A percentile compares a stretch with the other conserved stretches of the same genome.
Evolutionary conservation across 30 jellyfish, hydroid and myxozoan genomes (phyloP).

Genomic region (Morbakka virulenta): DNA sequence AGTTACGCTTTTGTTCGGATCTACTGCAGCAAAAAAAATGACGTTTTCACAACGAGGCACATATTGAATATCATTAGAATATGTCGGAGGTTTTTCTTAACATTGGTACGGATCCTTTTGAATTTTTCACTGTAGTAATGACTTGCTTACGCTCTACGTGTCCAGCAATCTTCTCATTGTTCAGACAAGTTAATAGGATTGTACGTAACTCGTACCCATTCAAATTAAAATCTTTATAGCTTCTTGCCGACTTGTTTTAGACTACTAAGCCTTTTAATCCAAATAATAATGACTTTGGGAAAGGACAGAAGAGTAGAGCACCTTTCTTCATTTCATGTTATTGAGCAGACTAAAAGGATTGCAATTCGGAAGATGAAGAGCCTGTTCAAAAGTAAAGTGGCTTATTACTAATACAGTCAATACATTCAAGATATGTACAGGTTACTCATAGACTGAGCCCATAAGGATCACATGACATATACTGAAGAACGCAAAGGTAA

Average conservation of each 20-base stretch:
- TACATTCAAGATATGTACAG: no score
- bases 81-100: not conserved
- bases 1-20: no score
- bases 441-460: no score
- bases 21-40: no score
- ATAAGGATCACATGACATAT: no score
- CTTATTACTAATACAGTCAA: no score
- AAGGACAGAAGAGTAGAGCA: not conserved
- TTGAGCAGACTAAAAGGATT: no score
- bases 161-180: not conserved
- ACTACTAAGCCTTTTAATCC: not conserved
- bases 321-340: not conserved
- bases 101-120: not conserved
- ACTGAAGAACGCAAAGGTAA: no score
- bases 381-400: no score
- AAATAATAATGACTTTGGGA: not conserved
- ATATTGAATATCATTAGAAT: no score
- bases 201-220: not conserved
- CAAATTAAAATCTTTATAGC: not conserved
- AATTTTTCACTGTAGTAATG: not conserved
- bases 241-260: not conserved
- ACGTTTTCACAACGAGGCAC: no score
- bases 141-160: not conserved
- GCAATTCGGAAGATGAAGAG: no score
- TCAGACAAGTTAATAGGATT: not conserved